Evolutionary conservation across 2,113 vertebrate species (phyloP).

Genomic region (Peromyscus maniculatus): DNA sequence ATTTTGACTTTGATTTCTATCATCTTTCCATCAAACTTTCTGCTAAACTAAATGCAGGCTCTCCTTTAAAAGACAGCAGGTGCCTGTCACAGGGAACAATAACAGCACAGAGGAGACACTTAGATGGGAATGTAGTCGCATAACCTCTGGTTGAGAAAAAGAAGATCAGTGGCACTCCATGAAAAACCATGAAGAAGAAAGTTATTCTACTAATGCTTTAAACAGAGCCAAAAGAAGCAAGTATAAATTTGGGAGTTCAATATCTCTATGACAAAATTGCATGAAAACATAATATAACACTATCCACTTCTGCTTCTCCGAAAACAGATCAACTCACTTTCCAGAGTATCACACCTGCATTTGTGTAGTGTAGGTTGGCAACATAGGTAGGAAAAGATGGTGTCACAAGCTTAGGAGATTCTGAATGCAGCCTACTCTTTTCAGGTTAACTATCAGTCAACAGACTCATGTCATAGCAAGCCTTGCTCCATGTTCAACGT

Average conservation of each 20-base stretch:
- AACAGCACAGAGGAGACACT: neutral
- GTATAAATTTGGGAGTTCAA: conserved; percentile 20
- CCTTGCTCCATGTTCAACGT: neutral
- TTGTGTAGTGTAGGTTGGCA: neutral
- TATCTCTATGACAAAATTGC: conserved; percentile 28
- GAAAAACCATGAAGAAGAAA: neutral
- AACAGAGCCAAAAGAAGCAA: neutral
- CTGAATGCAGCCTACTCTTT: neutral
- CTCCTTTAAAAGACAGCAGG: neutral
- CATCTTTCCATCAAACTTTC: neutral
- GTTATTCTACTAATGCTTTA: neutral
- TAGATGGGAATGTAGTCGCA: neutral
- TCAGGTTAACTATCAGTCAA: conserved; percentile 26
- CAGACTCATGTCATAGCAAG: neutral
- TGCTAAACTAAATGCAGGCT: neutral
- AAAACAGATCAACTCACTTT: neutral
- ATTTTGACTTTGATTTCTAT: neutral
- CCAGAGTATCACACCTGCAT: neutral
- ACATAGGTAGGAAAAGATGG: neutral
- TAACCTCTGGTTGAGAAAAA: neutral
- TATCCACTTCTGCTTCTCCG: neutral
- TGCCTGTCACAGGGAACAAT: neutral
- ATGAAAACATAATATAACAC: neutral
- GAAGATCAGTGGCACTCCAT: neutral
- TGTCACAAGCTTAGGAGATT: neutral